Conservation (phyloP, 1,140 invertebrate species). For the Calliphora vicina region DNA sequence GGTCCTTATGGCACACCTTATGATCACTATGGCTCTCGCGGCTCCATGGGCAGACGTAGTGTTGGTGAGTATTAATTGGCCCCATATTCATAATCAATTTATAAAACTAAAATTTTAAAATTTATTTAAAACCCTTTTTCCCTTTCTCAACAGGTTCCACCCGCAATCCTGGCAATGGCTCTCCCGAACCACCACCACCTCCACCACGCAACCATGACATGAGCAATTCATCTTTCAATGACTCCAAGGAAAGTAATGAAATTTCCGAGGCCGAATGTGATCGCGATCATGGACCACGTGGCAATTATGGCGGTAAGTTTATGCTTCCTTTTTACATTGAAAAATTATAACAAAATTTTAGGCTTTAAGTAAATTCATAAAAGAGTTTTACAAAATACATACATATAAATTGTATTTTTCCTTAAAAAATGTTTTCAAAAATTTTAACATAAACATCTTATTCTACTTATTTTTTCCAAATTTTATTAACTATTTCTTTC, state of each 20-base stretch:
- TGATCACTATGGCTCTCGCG: slow-evolving; percentile 85
- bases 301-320: slow-evolving; percentile 77
- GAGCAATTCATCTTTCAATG: slow-evolving; percentile 81
- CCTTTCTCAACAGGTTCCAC: slow-evolving; percentile 68
- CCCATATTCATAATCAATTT: background rate
- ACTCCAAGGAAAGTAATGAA: slow-evolving; percentile 91
- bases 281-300: slow-evolving; percentile 76
- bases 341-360: no score
- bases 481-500: slow-evolving; percentile 10
- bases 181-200: slow-evolving; percentile 84
- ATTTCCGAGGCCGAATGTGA: slow-evolving; percentile 93
- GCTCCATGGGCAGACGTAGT: slow-evolving; percentile 76
- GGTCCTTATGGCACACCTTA: slow-evolving; percentile 81
- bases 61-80: slow-evolving; percentile 61
- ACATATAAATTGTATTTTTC: no score
- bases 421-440: background rate
- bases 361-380: background rate
- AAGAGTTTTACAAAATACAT: background rate
- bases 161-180: slow-evolving; percentile 72
- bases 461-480: background rate
- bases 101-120: no score
- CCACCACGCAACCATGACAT: slow-evolving; percentile 77
- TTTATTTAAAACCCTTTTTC: background rate
- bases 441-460: background rate
- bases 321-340: background rate